Percentiles rank a stretch among this genome's conserved stretches.
Evolutionary conservation across 2,888 invertebrate species (phyloP).

Genomic region (Chesias legatella): DNA sequence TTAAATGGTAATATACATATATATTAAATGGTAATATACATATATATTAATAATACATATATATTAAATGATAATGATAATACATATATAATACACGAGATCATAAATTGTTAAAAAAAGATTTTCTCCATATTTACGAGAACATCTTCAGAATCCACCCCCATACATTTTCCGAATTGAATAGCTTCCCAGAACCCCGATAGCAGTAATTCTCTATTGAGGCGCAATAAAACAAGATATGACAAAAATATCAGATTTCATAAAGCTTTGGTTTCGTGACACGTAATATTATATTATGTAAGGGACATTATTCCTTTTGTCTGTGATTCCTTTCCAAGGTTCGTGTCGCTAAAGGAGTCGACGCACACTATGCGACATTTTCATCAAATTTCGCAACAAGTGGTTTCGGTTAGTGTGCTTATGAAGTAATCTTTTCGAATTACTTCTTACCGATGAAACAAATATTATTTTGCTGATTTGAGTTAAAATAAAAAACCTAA

Average conservation of each 20-base stretch:
- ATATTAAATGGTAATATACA: too few relatives aligned
- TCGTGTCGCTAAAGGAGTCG: conserved; percentile 47
- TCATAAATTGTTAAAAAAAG: too few relatives aligned
- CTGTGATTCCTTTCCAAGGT: conserved; percentile 52
- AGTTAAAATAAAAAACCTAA: too few relatives aligned
- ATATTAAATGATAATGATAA: too few relatives aligned
- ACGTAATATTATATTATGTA: conserved; percentile 76
- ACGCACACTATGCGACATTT: conserved; percentile 42
- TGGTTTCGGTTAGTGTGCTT: too few relatives aligned
- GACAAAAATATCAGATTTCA: conserved; percentile 81
- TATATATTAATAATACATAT: too few relatives aligned
- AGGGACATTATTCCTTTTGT: conserved; percentile 73
- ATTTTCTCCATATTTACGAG: conserved; percentile 4
- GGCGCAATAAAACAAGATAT: conserved; percentile 76
- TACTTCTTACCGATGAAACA: too few relatives aligned
- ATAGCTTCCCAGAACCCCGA: conserved; percentile 52
- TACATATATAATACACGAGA: too few relatives aligned
- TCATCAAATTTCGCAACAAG: too few relatives aligned
- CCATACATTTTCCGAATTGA: conserved; percentile 56
- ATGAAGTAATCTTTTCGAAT: too few relatives aligned
- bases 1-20: too few relatives aligned
- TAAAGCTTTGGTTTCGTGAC: conserved; percentile 78
- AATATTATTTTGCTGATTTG: too few relatives aligned
- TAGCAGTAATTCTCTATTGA: conserved; percentile 66
- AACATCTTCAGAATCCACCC: conserved; percentile 37